A percentile compares a stretch with the other conserved stretches of the same genome.
Evolutionary conservation across 2,888 invertebrate species (phyloP).

Genomic region (Coelopa pilipes): DNA sequence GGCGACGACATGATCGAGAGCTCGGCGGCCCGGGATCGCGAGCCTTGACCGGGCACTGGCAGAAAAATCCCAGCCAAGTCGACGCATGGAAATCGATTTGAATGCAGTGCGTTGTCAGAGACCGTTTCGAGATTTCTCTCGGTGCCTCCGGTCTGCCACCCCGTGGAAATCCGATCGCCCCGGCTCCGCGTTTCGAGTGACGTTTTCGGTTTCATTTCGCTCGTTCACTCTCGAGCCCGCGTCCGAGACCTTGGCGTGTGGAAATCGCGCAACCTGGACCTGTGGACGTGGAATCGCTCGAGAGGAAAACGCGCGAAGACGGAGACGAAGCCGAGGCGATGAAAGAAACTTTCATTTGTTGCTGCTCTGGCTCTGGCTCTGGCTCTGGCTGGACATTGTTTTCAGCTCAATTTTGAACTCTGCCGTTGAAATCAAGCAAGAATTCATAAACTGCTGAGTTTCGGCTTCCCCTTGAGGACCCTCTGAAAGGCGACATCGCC

Average conservation of each 20-base stretch:
- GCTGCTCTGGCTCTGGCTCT: too few relatives aligned
- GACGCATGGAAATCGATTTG: not conserved
- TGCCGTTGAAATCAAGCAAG: too few relatives aligned
- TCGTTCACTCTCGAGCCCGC: slow-evolving; percentile 33
- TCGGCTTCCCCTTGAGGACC: too few relatives aligned
- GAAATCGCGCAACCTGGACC: slow-evolving; percentile 14
- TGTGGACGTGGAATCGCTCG: not conserved
- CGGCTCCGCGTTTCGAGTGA: slow-evolving; percentile 37
- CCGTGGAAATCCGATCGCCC: slow-evolving; percentile 26
- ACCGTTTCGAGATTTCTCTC: not conserved
- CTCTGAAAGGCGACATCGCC: not conserved
- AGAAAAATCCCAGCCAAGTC: not conserved
- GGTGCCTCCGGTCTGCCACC: not conserved
- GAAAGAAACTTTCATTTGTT: not conserved
- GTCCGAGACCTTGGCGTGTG: slow-evolving; percentile 23
- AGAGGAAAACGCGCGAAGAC: not conserved
- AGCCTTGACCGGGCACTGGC: not conserved
- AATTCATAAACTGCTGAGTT: too few relatives aligned
- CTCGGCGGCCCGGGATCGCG: not conserved
- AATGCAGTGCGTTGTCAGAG: not conserved
- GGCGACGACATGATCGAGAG: slow-evolving; percentile 29
- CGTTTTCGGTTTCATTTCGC: slow-evolving; percentile 57
- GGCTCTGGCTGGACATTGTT: not conserved
- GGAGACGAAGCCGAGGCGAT: not conserved
- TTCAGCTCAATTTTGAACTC: too few relatives aligned